Conservation (phyloP, 37 sponge, comb jelly and placozoan genomes). For the Mnemiopsis leidyi region DNA sequence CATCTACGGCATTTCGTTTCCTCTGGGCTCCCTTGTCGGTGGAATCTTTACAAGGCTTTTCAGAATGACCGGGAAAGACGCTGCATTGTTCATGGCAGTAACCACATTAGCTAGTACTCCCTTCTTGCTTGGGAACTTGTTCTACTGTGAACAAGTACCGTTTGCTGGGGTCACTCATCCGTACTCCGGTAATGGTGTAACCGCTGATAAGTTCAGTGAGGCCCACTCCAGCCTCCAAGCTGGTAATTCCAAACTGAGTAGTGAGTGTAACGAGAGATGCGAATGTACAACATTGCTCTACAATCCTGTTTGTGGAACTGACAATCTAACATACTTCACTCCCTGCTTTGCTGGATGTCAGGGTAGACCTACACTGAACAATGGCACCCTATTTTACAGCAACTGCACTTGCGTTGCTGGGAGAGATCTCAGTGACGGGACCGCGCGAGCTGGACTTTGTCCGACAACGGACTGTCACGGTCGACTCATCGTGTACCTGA, state of each 20-base stretch:
- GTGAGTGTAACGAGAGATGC: slow-evolving; percentile 33
- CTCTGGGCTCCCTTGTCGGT: neutral
- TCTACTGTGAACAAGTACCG: neutral
- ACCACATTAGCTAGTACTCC: neutral
- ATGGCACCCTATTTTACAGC: neutral
- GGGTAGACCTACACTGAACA: neutral
- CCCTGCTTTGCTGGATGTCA: slow-evolving; percentile 64
- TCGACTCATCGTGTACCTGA: neutral
- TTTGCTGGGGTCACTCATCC: slow-evolving; percentile 1
- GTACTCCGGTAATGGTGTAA: neutral
- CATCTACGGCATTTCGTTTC: slow-evolving; percentile 22
- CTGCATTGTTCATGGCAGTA: neutral
- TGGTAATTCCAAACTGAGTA: neutral
- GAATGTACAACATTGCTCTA: slow-evolving; percentile 3
- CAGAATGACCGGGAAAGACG: neutral
- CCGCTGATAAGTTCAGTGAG: neutral
- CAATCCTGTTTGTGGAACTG: slow-evolving; percentile 64
- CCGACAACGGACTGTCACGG: neutral
- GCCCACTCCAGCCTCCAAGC: neutral
- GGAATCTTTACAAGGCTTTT: neutral
- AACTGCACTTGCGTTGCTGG: neutral
- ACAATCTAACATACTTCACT: slow-evolving; percentile 60
- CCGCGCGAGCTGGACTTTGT: neutral
- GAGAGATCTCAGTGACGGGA: neutral
- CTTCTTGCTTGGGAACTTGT: neutral